Evolutionary conservation across 2,797 vertebrate species (phyloP).

Genomic region (Simalia tracyae): DNA sequence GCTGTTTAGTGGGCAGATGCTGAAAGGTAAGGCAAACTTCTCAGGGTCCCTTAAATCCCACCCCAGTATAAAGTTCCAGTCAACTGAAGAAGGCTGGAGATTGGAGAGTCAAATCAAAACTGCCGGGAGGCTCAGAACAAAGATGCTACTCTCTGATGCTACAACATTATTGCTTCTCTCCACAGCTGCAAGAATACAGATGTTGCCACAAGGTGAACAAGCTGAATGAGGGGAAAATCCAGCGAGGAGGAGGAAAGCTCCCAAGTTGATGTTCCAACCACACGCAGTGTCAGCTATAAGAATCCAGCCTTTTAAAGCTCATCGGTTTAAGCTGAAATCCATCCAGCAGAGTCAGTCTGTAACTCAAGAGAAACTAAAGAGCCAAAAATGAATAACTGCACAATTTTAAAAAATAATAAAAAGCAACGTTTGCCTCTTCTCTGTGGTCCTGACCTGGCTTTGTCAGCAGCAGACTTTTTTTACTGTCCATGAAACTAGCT

Average conservation of each 20-base stretch:
- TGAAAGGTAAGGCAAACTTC: not conserved
- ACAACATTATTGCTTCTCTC: not conserved
- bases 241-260: not conserved
- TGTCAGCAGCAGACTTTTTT: not conserved
- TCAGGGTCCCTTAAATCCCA: not conserved
- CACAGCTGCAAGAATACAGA: not conserved
- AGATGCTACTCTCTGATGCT: not conserved
- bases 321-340: not conserved
- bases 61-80: not conserved
- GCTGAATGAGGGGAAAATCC: not conserved
- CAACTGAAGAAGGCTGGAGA: not conserved
- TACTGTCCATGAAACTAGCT: not conserved
- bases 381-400: not conserved
- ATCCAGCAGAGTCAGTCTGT: not conserved
- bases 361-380: not conserved
- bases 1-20: not conserved
- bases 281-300: not conserved
- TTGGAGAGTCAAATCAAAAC: not conserved
- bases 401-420: not conserved
- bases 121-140: not conserved
- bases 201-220: no score
- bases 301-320: not conserved
- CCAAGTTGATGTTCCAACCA: not conserved
- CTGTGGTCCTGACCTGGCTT: not conserved
- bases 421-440: not conserved